Evolutionary conservation across 2,888 invertebrate genomes (phyloP).

Genomic region (Synanthedon vespiformis): DNA sequence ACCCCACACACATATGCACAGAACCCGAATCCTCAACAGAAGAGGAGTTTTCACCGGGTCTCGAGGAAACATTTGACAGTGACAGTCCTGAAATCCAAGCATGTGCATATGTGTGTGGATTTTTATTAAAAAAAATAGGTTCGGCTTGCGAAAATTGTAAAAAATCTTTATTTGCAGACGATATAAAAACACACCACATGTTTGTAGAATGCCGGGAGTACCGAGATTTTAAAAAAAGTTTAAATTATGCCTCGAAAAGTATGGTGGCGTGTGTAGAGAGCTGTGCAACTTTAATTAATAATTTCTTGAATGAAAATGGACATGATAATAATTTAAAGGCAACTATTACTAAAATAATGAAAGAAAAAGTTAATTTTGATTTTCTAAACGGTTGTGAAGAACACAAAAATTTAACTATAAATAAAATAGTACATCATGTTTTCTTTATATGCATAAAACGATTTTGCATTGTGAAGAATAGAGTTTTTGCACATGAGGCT

Average conservation of each 20-base stretch:
- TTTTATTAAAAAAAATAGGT: background rate
- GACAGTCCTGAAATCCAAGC: background rate
- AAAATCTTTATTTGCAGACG: background rate
- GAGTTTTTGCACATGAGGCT: too few species aligned
- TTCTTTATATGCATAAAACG: too few species aligned
- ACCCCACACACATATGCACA: background rate
- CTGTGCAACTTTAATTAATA: background rate
- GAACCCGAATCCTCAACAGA: background rate
- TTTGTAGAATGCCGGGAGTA: background rate
- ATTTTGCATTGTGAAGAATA: too few species aligned
- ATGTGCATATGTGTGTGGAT: background rate
- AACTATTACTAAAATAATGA: background rate
- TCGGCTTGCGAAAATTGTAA: background rate
- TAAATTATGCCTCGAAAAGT: background rate
- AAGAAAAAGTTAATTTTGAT: background rate
- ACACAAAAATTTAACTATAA: background rate
- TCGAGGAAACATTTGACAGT: background rate
- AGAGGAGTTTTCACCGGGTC: background rate
- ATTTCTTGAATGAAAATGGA: background rate
- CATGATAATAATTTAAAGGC: background rate
- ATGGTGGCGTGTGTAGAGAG: background rate
- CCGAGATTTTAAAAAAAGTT: background rate
- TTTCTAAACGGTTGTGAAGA: background rate
- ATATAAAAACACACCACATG: background rate
- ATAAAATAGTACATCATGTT: too few species aligned